Evolutionary conservation across 2,113 vertebrate species (phyloP), one percentile per base, ranked within the genome.

Genomic region (Cromileptes altivelis): DNA sequence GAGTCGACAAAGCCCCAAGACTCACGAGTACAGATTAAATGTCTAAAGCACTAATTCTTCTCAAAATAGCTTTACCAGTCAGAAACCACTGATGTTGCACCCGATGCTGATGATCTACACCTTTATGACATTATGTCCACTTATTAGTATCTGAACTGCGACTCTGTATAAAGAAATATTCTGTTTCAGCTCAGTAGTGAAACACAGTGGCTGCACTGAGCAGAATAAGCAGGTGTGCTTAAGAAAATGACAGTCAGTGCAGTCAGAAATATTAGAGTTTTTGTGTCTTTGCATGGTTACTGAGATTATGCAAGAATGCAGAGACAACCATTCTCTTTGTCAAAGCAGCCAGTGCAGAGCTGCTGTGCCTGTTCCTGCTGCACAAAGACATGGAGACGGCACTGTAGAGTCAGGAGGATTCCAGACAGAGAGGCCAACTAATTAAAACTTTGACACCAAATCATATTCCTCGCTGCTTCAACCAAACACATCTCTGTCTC

Each of bases 391-490:
- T 1, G 9, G 12, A 37, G 52, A 50, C 18, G 15, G 9, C 55
- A 2, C 55, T 1, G 72, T 27, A 37, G 15, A 49, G 0, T 63
- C 53, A 40, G 47, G 55, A 78, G 40, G 62, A 61, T 70, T 80
- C 37, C 23, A 53, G 62, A 33, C 47, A 4, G 63, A 52, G 74
- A 71, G 73, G 65, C 77, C 53, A 23, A 57, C 81, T 86, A 82
- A 91, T 91, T 85, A 89, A 84, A 89, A 74, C 57, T 75, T 70
- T 82, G 33, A 88, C 71, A 74, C 81, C 63, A 40, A 79, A 81
- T 84, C 82, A 45, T 71, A 70, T 42, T 75, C 74, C 56, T 74
- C 57, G 2, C 47, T 21, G 75, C 75, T 74, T 75, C 60, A 61
- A 70, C 69, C 70, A 47, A 80, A 85, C 45, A 65, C 89, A 14